phyloP scores from a whole-genome alignment of 2,888 invertebrate genomes.

The Pollenia angustigena region DNA sequence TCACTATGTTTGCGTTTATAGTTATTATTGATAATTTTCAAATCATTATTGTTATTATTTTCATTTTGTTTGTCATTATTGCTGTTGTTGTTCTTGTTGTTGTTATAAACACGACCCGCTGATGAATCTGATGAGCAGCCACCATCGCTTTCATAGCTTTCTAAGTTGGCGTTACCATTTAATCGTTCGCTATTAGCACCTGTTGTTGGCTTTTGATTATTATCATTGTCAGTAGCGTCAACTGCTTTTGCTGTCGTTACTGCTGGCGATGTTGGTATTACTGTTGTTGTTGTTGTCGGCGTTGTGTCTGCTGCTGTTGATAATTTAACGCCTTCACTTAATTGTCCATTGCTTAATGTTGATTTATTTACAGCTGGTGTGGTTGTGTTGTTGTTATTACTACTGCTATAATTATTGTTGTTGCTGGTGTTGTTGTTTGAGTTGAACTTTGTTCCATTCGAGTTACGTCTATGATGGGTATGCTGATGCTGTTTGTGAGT shows the following conservation, averaged over 20 bases:
- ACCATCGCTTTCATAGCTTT: conserved; percentile 86
- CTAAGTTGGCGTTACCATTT: conserved; percentile 78
- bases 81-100: conserved; percentile 82
- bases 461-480: conserved; percentile 80
- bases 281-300: conserved; percentile 30
- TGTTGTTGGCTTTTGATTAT: conserved; percentile 66
- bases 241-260: conserved; percentile 55
- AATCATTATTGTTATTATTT: conserved; percentile 77
- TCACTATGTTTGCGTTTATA: conserved; percentile 82
- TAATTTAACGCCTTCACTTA: conserved; percentile 71
- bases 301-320: conserved; percentile 52
- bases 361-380: conserved; percentile 57
- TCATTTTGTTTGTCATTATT: conserved; percentile 78
- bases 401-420: conserved; percentile 65
- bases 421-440: conserved; percentile 66
- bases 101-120: conserved; percentile 82
- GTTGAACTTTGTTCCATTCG: conserved; percentile 77
- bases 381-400: conserved; percentile 71
- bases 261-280: conserved; percentile 56
- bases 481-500: conserved; percentile 87
- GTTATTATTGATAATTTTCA: conserved; percentile 81
- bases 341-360: conserved; percentile 69
- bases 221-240: conserved; percentile 58
- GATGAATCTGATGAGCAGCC: conserved; percentile 85
- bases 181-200: conserved; percentile 78